These are phyloP conservation scores for Hymenochirus boettgeri DNA, from an alignment of 2,113 vertebrate species.

Conservation along the genomic window DNA sequence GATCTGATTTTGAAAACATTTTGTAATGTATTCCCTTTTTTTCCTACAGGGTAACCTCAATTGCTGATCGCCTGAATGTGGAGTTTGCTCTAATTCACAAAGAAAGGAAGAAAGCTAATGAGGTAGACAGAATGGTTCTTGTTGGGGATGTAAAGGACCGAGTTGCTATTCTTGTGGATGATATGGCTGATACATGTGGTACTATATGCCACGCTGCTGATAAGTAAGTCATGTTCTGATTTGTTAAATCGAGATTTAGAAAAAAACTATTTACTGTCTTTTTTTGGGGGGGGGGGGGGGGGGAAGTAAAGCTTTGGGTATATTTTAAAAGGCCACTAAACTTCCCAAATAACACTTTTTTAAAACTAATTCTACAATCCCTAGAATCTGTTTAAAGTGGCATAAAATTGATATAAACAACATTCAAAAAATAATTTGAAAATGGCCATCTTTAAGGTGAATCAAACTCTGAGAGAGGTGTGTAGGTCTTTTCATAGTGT, in stretches of 20 bases:
- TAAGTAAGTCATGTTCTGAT: slow-evolving; percentile 66
- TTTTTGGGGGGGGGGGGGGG: no score
- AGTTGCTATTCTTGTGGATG: slow-evolving; percentile 88
- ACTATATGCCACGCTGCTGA: slow-evolving; percentile 91
- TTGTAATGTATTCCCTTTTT: not conserved
- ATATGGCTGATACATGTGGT: slow-evolving; percentile 94
- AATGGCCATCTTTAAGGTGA: no score
- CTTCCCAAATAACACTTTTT: no score
- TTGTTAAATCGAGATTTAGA: not conserved
- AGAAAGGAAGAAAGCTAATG: slow-evolving; percentile 91
- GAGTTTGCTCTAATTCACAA: slow-evolving; percentile 96
- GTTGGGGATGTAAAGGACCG: slow-evolving; percentile 89
- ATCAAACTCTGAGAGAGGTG: no score
- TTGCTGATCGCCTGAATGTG: slow-evolving; percentile 89
- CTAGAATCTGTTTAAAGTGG: no score
- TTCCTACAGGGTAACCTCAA: slow-evolving; percentile 80
- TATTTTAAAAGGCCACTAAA: no score
- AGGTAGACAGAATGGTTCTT: slow-evolving; percentile 93
- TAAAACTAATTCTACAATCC: no score
- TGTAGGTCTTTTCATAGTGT: no score
- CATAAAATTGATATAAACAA: no score
- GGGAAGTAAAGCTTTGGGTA: no score
- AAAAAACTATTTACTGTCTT: no score
- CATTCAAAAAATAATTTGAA: no score
- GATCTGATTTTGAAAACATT: not conserved